A percentile compares a stretch with the other conserved stretches of the same genome.
phyloP scores from a whole-genome alignment of 2,888 invertebrate species.

The Diogma glabrata region DNA sequence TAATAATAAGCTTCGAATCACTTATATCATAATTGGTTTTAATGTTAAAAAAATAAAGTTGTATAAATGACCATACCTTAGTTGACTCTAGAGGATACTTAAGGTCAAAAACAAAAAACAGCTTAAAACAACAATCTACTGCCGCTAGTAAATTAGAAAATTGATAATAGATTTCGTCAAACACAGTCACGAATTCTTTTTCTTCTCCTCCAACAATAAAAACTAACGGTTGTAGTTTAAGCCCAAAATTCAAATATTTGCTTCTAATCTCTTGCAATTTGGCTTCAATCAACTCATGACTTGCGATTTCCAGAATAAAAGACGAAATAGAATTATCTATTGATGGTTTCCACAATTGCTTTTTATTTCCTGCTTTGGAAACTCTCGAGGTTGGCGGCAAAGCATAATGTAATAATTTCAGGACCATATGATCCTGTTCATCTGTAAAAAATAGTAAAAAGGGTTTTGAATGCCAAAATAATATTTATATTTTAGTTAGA shows the following conservation, averaged over 20 bases:
- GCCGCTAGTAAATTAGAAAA: neutral
- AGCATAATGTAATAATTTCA: neutral
- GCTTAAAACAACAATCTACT: neutral
- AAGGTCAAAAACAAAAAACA: neutral
- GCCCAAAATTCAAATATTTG: neutral
- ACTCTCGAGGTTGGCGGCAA: neutral
- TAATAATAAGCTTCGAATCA: neutral
- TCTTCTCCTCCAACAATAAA: neutral
- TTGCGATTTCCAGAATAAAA: neutral
- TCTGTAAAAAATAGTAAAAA: neutral
- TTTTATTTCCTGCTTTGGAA: neutral
- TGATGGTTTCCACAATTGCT: neutral
- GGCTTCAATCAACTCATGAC: neutral
- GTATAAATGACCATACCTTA: neutral
- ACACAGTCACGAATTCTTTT: neutral
- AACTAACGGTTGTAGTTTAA: neutral
- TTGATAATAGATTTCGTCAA: neutral
- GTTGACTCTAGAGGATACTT: neutral
- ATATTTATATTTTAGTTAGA: too few species aligned
- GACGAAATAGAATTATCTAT: neutral
- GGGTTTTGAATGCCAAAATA: too few species aligned
- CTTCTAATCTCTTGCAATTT: neutral
- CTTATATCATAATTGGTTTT: neutral
- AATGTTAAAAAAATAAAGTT: neutral
- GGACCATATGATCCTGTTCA: neutral